Base-by-base conservation (phyloP, 2,888 invertebrate species). In the Operophtera brumata region DNA sequence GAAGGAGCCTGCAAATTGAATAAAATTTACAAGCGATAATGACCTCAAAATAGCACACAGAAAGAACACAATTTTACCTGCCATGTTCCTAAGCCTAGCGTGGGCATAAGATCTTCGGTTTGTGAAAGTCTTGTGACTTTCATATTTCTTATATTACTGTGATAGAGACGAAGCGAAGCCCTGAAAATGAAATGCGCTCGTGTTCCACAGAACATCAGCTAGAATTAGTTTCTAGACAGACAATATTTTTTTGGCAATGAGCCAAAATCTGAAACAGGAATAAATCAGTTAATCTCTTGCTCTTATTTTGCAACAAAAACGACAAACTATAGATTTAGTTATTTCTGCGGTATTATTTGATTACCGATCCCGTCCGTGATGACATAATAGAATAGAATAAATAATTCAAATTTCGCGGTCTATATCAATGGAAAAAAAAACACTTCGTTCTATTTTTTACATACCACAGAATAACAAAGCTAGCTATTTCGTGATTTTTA, bases 31-130 rank as follows among this genome's bases (percentile, higher is more conserved):
- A 30, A 30, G 8, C 30, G 30, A 30, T 30, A 30, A 30, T 30
- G 26, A 26, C 9, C 4, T 20, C 20, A 20, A 20, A 20, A 20
- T 20, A 4, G 2, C 4, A 20, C 4, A 20, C 4, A 20, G 8
- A 30, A 9, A 30, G 30, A 30, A 9, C 30, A 6, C 30, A 2
- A 28, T 26, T 35, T 72, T 73, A 93, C 93, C 91, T 93, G 93
- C 94, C 94, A 94, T 35, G 94, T 94, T 45, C 95, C 94, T 66
- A 94, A 84, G 25, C 95, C 95, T 43, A 94, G 77, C 35, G 92
- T 87, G n/a, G 95, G 95, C 92, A 95, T 94, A 62, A 91, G 77
- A 72, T 90, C 92, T 34, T 77, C 74, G 2, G 88, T 85, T 67
- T 86, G 86, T 45, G 85, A 83, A 57, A 92, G 76, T 61, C 71